Base-by-base conservation (phyloP, 2,888 invertebrate genomes). In the Polietes domitor region DNA sequence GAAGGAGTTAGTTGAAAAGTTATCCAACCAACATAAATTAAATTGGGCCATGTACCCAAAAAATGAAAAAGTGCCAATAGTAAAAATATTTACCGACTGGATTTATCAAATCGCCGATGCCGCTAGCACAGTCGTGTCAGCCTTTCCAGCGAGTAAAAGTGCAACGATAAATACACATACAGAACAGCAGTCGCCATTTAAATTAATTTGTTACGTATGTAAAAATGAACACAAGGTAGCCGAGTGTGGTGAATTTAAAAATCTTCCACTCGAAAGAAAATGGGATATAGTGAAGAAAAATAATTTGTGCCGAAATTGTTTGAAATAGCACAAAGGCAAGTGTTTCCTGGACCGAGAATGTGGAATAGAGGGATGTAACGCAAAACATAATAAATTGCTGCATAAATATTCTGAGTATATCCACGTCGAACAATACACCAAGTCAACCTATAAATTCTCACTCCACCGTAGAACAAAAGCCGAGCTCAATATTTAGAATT, bases 51-150 rank as follows among this genome's bases (percentile, higher is more conserved):
- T 77, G 77, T 70, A 76, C 53, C 26, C 78, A n/a, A 77, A 71
- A 72, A 72, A 70, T 26, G 63, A 73, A 10, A 26, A 17, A 24
- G 63, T 75, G 5, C 80, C 80, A 24, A 72, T 70, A 58, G 63
- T 78, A 24, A 80, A 81, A 70, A 50, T 26, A 2, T 83, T 85
- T 24, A 86, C 80, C n/a, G 77, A 84, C 5, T 85, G 85, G 85
- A 28, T 85, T 6, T 83, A 78, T 53, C 19, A 73, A 28, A 58
- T 85, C 5, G 86, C 86, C n/a, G 85, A 86, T 43, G 82, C 82
- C 26, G 85, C 85, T 12, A 82, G 78, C 61, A 58, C 50, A 21
- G 85, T 85, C 1, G 55, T 70, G 3, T 71, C 77, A 26, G 74
- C 72, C 21, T 28, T 47, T 47, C 53, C 72, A 32, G 15, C 6